Evolutionary conservation across 1,140 invertebrate genomes (phyloP).

Genomic region (Dinoponera quadriceps): DNA sequence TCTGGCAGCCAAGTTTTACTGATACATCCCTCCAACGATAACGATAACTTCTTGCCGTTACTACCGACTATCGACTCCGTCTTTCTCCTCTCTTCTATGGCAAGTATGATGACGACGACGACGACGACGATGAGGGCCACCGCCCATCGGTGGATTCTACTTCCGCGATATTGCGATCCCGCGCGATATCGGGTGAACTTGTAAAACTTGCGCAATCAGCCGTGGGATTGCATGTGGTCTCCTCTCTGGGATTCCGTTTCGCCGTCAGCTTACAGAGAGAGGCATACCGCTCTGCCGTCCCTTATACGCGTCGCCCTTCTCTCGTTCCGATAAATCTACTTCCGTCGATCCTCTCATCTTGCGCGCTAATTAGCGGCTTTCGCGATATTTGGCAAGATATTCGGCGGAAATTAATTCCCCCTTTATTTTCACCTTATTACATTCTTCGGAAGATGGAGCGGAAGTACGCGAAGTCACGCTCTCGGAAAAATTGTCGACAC

Average conservation of each 20-base stretch:
- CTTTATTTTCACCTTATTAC: background rate
- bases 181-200: constrained; percentile 74
- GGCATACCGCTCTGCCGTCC: background rate
- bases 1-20: constrained; percentile 44
- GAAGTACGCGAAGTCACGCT: background rate
- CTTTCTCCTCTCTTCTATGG: constrained; percentile 9
- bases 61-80: constrained; percentile 35
- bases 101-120: background rate
- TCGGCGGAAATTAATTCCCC: background rate
- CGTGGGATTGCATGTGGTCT: constrained; percentile 73
- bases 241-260: constrained; percentile 24
- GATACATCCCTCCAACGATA: constrained; percentile 23
- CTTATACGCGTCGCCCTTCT: background rate
- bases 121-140: background rate
- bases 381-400: background rate
- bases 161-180: constrained; percentile 48
- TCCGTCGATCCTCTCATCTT: background rate
- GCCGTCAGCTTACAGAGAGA: background rate
- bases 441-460: background rate
- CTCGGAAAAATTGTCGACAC: constrained; percentile 18
- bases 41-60: constrained; percentile 48
- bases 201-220: constrained; percentile 78
- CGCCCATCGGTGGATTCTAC: constrained; percentile 10
- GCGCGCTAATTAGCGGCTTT: background rate
- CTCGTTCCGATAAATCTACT: background rate